Evolutionary conservation across 2,797 vertebrate genomes (phyloP).

Genomic region (Gallinago nigripennis): DNA sequence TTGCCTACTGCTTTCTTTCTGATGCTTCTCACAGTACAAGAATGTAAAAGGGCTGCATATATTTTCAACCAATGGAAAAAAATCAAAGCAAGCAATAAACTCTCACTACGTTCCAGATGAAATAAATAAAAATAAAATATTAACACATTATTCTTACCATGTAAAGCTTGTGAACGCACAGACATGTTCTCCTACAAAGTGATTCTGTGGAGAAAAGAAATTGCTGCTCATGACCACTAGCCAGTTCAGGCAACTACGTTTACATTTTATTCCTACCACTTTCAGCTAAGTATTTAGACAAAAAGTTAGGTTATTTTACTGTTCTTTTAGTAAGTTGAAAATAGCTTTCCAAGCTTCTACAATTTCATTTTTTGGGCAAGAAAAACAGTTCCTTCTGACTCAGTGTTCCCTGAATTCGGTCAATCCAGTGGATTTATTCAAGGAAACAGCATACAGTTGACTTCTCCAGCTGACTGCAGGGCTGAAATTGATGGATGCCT

Average conservation of each 20-base stretch:
- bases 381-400: not conserved
- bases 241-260: not conserved
- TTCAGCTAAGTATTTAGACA: not conserved
- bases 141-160: not conserved
- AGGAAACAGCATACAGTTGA: not conserved
- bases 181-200: not conserved
- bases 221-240: not conserved
- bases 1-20: not conserved
- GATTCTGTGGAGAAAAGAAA: not conserved
- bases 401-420: constrained; percentile 1
- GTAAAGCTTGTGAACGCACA: not conserved
- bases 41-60: not conserved
- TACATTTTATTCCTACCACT: not conserved
- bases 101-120: not conserved
- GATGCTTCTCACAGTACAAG: not conserved
- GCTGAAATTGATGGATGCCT: constrained; percentile 28
- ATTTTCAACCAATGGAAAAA: not conserved
- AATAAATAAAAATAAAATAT: not conserved
- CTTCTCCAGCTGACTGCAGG: constrained; percentile 14
- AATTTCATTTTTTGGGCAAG: not conserved
- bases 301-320: not conserved
- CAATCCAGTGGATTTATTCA: constrained; percentile 15
- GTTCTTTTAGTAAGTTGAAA: not conserved
- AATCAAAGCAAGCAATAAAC: not conserved
- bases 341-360: not conserved